Evolutionary conservation across 2,113 vertebrate species (phyloP).

Genomic region (Peromyscus polionotus): DNA sequence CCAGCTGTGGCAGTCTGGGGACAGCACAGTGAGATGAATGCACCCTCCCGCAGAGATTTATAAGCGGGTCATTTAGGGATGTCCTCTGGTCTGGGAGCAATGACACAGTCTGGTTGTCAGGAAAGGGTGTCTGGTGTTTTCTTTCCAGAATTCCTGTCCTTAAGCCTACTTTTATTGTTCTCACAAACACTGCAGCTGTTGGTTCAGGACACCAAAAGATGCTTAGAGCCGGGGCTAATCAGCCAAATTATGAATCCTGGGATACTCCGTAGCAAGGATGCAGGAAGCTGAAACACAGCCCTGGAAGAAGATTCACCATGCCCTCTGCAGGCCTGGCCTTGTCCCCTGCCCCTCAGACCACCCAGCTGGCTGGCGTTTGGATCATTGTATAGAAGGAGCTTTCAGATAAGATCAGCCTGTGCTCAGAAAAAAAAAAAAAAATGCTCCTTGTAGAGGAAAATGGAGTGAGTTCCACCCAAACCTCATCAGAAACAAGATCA

Average conservation of each 20-base stretch:
- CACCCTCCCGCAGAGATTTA: neutral
- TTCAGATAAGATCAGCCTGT: neutral
- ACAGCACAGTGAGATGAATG: neutral
- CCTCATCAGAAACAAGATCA: neutral
- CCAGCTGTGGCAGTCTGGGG: accelerated
- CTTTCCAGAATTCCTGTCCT: neutral
- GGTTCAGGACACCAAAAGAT: neutral
- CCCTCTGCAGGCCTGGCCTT: neutral
- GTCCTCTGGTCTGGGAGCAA: neutral
- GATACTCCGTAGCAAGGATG: accelerated
- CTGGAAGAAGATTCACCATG: neutral
- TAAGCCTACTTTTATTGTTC: neutral
- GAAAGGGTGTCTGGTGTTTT: neutral
- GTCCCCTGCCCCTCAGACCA: accelerated
- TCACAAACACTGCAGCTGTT: neutral
- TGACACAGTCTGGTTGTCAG: neutral
- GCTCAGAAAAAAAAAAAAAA: neutral
- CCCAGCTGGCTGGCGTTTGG: neutral
- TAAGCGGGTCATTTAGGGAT: neutral
- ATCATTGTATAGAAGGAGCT: neutral
- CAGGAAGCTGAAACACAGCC: accelerated
- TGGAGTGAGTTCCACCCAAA: neutral
- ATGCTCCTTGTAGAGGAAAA: neutral
- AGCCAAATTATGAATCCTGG: neutral
- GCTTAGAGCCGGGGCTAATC: neutral